These are phyloP conservation scores for Creontiades dilutus DNA, from an alignment of 2,888 invertebrate genomes.

Conservation along the genomic window DNA sequence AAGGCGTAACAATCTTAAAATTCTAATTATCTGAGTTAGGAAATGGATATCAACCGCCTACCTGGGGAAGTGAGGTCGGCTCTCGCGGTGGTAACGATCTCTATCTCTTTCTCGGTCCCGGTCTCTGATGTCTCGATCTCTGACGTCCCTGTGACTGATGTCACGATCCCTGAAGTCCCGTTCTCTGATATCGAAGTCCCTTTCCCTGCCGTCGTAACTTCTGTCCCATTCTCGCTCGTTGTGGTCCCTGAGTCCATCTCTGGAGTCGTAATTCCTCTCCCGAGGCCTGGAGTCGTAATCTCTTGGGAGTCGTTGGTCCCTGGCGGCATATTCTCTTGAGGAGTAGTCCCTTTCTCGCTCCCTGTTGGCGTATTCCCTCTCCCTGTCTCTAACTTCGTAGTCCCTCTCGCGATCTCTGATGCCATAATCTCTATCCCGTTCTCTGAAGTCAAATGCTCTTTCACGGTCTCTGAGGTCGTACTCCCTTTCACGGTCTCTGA, in stretches of 20 bases:
- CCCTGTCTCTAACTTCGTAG: neutral
- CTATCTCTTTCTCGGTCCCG: neutral
- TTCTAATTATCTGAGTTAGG: too few relatives aligned
- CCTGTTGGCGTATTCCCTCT: neutral
- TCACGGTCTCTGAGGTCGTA: neutral
- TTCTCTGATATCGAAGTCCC: conserved; percentile 51
- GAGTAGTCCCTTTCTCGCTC: conserved; percentile 28
- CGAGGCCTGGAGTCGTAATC: neutral
- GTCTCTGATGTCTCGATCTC: conserved; percentile 53
- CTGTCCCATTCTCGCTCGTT: conserved; percentile 8
- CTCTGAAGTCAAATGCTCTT: neutral
- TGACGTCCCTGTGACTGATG: conserved; percentile 34
- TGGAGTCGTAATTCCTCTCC: neutral
- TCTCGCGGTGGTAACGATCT: conserved; percentile 44
- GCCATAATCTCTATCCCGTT: neutral
- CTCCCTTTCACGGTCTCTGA: neutral
- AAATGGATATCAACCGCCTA: neutral
- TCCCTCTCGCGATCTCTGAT: neutral
- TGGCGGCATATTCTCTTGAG: neutral
- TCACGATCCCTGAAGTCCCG: conserved; percentile 28
- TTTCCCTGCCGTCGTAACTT: neutral
- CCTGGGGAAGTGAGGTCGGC: conserved; percentile 40
- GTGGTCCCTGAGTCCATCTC: neutral
- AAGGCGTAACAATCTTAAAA: too few relatives aligned
- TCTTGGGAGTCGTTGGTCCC: neutral